Evolutionary conservation across 2,113 vertebrate species (phyloP), one percentile per base, ranked within the genome.

Genomic region (Ammodytes dubius): DNA sequence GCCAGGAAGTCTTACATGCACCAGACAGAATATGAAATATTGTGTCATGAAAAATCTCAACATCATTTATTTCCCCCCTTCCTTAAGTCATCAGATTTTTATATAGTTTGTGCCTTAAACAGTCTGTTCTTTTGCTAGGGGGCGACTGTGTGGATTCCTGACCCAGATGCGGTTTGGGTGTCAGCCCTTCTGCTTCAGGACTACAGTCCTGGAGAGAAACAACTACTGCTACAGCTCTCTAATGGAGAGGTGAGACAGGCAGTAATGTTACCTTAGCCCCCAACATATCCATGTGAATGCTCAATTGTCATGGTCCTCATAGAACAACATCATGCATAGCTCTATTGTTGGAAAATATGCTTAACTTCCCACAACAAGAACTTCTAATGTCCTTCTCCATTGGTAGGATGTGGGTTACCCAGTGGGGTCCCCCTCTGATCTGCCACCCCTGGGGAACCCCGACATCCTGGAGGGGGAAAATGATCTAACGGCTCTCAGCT

Each of bases 401-500:
- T 58, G 40, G n/a, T 10, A 96, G 96, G 86, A 89, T 6, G 73
- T 93, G 11, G 50, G 37, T 10, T 91, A 84, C 74, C 85, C 95
- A 0, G 49, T 94, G 0, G 49, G 0, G 14, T 72, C 86, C 35
- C 65, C 85, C 2, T 61, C 87, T 37, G 89, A 90, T 19, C 94
- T 96, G 72, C 96, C 95, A 0, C 94, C 91, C 0, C 90, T 96
- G 79, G 94, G 94, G 68, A 96, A 96, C 91, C 96, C 96, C 0
- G 95, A 95, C 73, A 95, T 95, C 79, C 89, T 95, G 80, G 93
- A 91, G 0, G 95, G 95, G 0, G 93, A 95, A 49, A 92, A 93
- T 10, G 94, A 96, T 88, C 93, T 96, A 61, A 96, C 95, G 0
- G 94, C 60, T 2, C 95, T 96, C 67, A 96, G 93, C 73, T 96